These are phyloP conservation scores for Bombus terrestris DNA, from an alignment of 1,140 invertebrate species.

Conservation along the genomic window DNA sequence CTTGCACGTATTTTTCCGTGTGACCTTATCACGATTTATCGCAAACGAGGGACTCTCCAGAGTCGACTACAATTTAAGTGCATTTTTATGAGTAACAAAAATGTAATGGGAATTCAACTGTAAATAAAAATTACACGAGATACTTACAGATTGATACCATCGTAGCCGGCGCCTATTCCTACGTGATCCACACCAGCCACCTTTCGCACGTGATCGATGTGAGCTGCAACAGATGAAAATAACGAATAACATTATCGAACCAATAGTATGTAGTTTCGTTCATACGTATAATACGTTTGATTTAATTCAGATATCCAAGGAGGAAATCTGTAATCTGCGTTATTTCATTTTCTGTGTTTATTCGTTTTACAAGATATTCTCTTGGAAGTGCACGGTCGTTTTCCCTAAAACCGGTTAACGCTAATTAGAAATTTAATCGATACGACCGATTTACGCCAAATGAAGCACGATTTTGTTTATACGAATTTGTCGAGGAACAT, in stretches of 20 bases:
- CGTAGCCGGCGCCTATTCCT: constrained; percentile 94
- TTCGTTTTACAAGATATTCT: background rate
- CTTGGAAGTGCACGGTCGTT: too few species aligned
- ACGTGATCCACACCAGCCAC: constrained; percentile 93
- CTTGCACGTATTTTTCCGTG: background rate
- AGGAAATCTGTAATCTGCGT: too few species aligned
- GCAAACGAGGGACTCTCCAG: background rate
- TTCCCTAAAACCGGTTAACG: background rate
- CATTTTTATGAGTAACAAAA: background rate
- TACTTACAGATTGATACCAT: constrained; percentile 93
- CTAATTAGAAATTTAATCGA: background rate
- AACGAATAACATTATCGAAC: background rate
- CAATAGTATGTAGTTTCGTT: background rate
- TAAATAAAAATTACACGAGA: background rate
- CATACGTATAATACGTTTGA: too few species aligned
- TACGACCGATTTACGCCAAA: too few species aligned
- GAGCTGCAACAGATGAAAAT: constrained; percentile 85
- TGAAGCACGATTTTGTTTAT: background rate
- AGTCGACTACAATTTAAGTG: background rate
- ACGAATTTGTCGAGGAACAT: background rate
- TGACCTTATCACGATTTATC: background rate
- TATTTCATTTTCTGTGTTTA: background rate
- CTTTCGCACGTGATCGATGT: constrained; percentile 93
- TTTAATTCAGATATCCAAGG: too few species aligned
- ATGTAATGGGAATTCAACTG: too few species aligned